Conservation (phyloP, 1,140 invertebrate species). For the Polypedilum vanderplanki region DNA sequence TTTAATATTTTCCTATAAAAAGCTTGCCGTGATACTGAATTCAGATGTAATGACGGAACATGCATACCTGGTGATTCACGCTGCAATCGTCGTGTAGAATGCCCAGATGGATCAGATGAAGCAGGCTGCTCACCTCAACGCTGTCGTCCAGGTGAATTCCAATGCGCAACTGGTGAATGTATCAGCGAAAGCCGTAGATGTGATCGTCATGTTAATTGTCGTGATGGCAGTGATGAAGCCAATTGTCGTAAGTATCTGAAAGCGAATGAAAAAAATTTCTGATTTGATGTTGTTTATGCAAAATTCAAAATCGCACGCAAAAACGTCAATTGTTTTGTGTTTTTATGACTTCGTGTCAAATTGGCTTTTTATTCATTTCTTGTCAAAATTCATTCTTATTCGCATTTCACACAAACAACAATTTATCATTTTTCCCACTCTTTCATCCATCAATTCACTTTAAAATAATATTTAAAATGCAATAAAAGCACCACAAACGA, state of each 20-base stretch:
- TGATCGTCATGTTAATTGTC: slow-evolving; percentile 55
- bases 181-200: slow-evolving; percentile 49
- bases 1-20: background rate
- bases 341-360: no score
- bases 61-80: slow-evolving; percentile 57
- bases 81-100: slow-evolving; percentile 66
- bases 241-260: slow-evolving; percentile 55
- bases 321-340: background rate
- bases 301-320: background rate
- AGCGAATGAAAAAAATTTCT: background rate
- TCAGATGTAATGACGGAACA: slow-evolving; percentile 51
- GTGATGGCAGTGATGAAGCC: slow-evolving; percentile 63
- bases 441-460: background rate
- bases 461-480: background rate
- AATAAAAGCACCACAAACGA: background rate
- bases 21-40: slow-evolving; percentile 47
- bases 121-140: slow-evolving; percentile 41
- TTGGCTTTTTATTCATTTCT: background rate
- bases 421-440: background rate
- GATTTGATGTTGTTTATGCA: no score
- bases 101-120: slow-evolving; percentile 71
- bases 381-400: background rate
- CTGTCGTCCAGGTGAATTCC: slow-evolving; percentile 45
- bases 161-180: slow-evolving; percentile 53
- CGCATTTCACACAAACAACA: background rate